A percentile compares a stretch with the other conserved stretches of the same genome.
These are phyloP conservation scores for Atlantisia rogersi DNA, from an alignment of 2,113 vertebrate genomes.

Conservation along the genomic window DNA sequence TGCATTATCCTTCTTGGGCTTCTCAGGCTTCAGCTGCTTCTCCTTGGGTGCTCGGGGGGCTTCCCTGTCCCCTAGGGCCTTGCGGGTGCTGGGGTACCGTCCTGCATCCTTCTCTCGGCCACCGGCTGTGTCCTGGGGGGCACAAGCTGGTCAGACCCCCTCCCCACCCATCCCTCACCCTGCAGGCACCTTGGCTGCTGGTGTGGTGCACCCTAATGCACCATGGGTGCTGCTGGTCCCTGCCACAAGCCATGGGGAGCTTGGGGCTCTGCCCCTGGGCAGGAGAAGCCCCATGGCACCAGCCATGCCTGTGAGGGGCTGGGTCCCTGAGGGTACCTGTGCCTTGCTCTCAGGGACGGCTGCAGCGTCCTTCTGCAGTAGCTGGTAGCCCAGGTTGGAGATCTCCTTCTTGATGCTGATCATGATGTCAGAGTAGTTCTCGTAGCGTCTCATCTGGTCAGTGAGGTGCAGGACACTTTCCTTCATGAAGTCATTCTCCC, in stretches of 20 bases:
- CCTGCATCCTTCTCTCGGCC: conserved; percentile 76
- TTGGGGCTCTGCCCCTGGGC: background rate
- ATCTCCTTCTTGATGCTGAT: conserved; percentile 96
- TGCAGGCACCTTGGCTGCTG: background rate
- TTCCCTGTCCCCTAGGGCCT: conserved; percentile 68
- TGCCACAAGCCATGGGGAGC: accelerated
- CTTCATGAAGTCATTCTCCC: conserved; percentile 92
- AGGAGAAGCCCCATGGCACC: background rate
- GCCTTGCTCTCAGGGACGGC: conserved; percentile 72
- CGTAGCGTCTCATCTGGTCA: conserved; percentile 88
- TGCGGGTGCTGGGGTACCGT: conserved; percentile 79
- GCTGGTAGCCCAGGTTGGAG: conserved; percentile 90
- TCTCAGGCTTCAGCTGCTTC: conserved; percentile 79
- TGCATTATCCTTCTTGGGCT: conserved; percentile 84
- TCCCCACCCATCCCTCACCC: accelerated
- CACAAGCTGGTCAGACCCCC: background rate
- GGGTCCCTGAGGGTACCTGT: conserved; percentile 73
- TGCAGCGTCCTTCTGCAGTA: conserved; percentile 89
- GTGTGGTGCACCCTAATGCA: accelerated
- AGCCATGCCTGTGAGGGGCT: accelerated
- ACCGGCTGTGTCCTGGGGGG: conserved; percentile 79
- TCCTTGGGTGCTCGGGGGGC: conserved; percentile 79
- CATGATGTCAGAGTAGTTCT: conserved; percentile 96
- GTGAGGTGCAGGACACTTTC: conserved; percentile 88
- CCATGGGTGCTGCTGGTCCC: background rate